phyloP scores from a whole-genome alignment of 2,797 vertebrate genomes.

The Rhinophrynus dorsalis region DNA sequence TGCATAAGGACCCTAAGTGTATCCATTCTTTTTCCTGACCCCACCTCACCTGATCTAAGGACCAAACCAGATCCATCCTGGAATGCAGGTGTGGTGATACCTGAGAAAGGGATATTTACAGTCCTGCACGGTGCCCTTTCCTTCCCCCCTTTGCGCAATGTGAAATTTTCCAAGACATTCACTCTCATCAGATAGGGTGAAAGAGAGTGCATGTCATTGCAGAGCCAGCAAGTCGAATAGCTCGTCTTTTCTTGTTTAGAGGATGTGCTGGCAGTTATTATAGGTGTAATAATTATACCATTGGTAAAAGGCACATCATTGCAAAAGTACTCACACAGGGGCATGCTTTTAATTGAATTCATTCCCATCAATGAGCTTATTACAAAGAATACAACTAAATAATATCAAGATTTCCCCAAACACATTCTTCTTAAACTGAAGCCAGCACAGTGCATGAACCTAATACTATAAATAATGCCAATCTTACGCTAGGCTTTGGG shows the following conservation, averaged over 20 bases:
- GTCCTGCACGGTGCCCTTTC: too few species aligned
- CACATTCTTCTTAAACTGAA: too few species aligned
- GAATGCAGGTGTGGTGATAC: constrained; percentile 13
- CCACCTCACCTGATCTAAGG: neutral
- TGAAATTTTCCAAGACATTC: constrained; percentile 7
- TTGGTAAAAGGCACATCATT: neutral
- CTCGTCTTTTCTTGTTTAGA: neutral
- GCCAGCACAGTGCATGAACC: too few species aligned
- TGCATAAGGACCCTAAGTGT: too few species aligned
- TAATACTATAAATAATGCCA: too few species aligned
- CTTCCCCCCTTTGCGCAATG: neutral
- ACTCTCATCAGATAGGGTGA: neutral
- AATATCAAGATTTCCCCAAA: too few species aligned
- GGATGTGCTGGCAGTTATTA: neutral
- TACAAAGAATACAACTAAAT: too few species aligned
- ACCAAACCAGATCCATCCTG: constrained; percentile 3
- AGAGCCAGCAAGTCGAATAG: neutral
- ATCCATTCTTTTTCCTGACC: neutral
- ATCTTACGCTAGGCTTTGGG: too few species aligned
- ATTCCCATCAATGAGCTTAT: too few species aligned
- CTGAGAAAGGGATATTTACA: too few species aligned
- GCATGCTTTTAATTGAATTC: too few species aligned
- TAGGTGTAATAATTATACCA: neutral
- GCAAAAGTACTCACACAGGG: neutral
- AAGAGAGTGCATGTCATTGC: neutral